phyloP scores from a whole-genome alignment of 2,113 vertebrate genomes.

The Rhodinocichla rosea region DNA sequence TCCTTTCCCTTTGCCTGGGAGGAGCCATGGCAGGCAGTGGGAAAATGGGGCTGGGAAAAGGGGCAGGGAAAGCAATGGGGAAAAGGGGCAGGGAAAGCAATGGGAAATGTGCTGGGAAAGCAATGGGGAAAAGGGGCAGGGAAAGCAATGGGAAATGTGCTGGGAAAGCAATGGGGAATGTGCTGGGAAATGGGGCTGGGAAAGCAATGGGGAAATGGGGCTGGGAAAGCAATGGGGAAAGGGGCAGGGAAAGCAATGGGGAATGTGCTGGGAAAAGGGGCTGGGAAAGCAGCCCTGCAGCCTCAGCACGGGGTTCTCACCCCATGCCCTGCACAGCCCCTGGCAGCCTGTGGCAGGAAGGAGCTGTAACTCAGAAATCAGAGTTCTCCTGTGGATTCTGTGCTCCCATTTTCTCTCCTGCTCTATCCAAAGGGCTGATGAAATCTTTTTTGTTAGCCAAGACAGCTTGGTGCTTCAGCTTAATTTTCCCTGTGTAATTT shows the following conservation, averaged over 20 bases:
- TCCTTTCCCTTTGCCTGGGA: constrained; percentile 24
- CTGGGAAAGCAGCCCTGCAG: constrained; percentile 31
- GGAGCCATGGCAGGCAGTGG: neutral
- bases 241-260: no score
- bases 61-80: neutral
- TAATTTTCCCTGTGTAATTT: constrained; percentile 76
- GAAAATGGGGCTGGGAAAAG: constrained; percentile 21
- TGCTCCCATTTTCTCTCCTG: constrained; percentile 54
- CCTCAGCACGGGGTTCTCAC: neutral
- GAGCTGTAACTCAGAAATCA: neutral
- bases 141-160: neutral
- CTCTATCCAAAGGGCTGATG: constrained; percentile 67
- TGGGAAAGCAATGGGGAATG: constrained; percentile 8
- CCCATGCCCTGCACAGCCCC: neutral
- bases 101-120: constrained; percentile 7
- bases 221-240: neutral
- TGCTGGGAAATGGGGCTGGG: neutral
- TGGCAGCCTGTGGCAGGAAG: neutral
- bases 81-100: no score
- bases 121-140: no score
- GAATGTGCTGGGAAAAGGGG: neutral
- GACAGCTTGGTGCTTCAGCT: constrained; percentile 67
- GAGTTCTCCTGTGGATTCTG: constrained; percentile 62
- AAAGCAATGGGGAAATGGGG: neutral
- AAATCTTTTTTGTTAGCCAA: constrained; percentile 67